Base-by-base conservation (phyloP, 2,888 invertebrate genomes). In the Drosophila putrida region DNA sequence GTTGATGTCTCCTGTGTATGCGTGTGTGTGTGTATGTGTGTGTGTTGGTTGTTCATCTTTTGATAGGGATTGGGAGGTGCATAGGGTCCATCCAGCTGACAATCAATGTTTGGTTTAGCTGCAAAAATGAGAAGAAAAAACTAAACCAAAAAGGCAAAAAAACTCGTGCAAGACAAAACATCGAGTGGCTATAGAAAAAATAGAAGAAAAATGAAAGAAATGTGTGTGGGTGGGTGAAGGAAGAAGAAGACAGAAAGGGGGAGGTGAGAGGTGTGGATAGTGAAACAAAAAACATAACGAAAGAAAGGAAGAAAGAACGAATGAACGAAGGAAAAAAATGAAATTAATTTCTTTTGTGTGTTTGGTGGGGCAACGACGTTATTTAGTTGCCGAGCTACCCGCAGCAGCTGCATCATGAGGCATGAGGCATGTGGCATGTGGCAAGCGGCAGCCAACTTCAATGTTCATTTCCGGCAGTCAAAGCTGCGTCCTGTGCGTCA, bases 261-360 rank as follows among this genome's bases (percentile, higher is more conserved):
- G 71, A 9, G 38, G 25, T 46, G n/a, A 44, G 62, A 46, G 43
- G 33, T 41, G 20, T 25, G 13, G 25, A 55, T 43, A 43, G 54
- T 43, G 43, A 55, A 55, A 55, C 54, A 54, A 43, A 54, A 54
- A 57, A 61, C 46, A 66, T 49, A 62, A 41, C 50, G 47, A 39
- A 20, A 33, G 4, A 27, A 43, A 2, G 9, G 36, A 20, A 33
- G 2, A 44, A 44, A 0, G 11, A 43, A 6, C n/a, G 13, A 15
- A 27, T 9, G 0, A 27, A 28, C 10, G 9, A 31, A 36, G 46
- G 28, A 75, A 82, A 88, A 89, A 83, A 90, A 91, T 91, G 91
- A 91, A 91, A 91, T 91, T 91, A 91, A 91, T 91, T 91, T 91
- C 91, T 91, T 91, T 91, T 91, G 91, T 91, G 84, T 88, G 64